A percentile compares a stretch with the other conserved stretches of the same genome.
Evolutionary conservation across 2,888 invertebrate genomes (phyloP).

Genomic region (Tenthredo livida): DNA sequence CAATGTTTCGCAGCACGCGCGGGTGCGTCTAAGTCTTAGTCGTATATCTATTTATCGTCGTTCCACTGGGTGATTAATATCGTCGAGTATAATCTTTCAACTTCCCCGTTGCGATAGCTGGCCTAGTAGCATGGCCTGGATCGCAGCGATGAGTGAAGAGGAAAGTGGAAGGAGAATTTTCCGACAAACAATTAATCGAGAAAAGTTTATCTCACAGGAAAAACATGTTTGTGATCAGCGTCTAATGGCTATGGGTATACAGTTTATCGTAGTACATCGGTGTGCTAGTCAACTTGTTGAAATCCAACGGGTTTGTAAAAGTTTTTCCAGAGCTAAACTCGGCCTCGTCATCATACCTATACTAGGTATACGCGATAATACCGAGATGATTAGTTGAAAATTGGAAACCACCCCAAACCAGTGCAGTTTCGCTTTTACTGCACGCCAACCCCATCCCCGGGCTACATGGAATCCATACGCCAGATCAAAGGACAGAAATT

Average conservation of each 20-base stretch:
- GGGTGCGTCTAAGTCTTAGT: not conserved
- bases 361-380: no score
- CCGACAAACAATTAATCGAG: conserved; percentile 37
- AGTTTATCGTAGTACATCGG: not conserved
- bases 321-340: no score
- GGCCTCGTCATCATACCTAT: no score
- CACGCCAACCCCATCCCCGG: not conserved
- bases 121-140: not conserved
- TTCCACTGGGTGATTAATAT: not conserved
- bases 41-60: conserved; percentile 12
- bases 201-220: not conserved
- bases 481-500: not conserved
- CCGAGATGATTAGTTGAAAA: conserved; percentile 21
- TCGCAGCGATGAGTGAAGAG: not conserved
- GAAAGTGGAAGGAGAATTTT: not conserved
- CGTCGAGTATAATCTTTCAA: conserved; percentile 15
- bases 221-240: conserved; percentile 33
- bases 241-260: not conserved
- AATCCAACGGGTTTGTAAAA: not conserved
- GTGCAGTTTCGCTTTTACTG: not conserved
- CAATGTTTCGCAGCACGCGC: not conserved
- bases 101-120: not conserved
- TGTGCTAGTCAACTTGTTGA: not conserved
- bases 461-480: not conserved
- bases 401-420: not conserved